Percentiles rank a stretch among this genome's conserved stretches.
phyloP scores from a whole-genome alignment of 2,888 invertebrate genomes.

The Temnothorax unifasciatus region DNA sequence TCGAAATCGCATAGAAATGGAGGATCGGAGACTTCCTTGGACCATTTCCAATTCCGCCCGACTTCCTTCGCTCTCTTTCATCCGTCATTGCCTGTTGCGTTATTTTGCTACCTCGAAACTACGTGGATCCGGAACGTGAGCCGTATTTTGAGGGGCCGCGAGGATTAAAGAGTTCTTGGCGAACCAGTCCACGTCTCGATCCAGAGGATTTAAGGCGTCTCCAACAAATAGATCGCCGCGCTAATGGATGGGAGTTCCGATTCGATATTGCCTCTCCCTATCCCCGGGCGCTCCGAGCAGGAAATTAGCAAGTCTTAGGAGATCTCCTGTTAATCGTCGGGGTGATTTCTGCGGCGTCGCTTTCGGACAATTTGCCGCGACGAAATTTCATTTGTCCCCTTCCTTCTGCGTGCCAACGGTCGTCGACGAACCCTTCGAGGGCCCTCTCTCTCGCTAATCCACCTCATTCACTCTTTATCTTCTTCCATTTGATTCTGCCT shows the following conservation, averaged over 20 bases:
- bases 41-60: constrained; percentile 73
- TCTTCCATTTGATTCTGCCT: constrained; percentile 15
- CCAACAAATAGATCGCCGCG: constrained; percentile 70
- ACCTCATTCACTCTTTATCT: constrained; percentile 63
- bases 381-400: constrained; percentile 82
- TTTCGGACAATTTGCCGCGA: constrained; percentile 81
- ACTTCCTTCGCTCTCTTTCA: constrained; percentile 58
- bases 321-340: constrained; percentile 76
- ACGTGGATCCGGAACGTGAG: constrained; percentile 64
- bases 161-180: constrained; percentile 52
- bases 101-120: constrained; percentile 66
- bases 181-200: constrained; percentile 68
- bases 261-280: constrained; percentile 63
- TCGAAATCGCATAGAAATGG: constrained; percentile 34
- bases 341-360: constrained; percentile 79
- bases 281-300: constrained; percentile 34
- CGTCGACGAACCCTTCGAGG: constrained; percentile 63
- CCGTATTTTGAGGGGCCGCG: constrained; percentile 59
- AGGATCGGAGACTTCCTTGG: constrained; percentile 64
- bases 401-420: constrained; percentile 44
- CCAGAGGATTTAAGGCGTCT: constrained; percentile 64
- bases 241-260: constrained; percentile 72
- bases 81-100: constrained; percentile 76
- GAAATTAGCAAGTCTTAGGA: constrained; percentile 78
- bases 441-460: constrained; percentile 75